Conservation (phyloP, 2,888 invertebrate species). For the Rhamnusium bicolor region DNA sequence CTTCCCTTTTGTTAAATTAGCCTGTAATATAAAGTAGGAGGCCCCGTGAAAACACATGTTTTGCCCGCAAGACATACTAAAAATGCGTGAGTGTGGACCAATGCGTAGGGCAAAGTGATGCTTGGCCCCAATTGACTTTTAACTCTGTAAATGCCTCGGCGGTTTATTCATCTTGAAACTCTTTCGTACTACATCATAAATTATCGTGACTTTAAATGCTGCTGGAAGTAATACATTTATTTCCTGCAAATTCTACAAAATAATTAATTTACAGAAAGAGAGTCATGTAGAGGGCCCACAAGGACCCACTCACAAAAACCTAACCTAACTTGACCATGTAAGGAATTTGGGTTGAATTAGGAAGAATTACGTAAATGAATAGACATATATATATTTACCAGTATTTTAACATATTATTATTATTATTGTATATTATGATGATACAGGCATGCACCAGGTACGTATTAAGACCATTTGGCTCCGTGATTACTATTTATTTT, state of each 20-base stretch:
- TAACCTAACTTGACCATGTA: not conserved
- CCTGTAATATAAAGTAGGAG: slow-evolving; percentile 11
- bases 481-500: too few species aligned
- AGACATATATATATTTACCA: not conserved
- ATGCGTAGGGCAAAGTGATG: slow-evolving; percentile 37
- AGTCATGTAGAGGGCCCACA: too few species aligned
- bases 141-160: slow-evolving; percentile 24
- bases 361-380: not conserved
- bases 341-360: not conserved
- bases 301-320: too few species aligned
- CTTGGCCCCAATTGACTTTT: slow-evolving; percentile 42
- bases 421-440: too few species aligned
- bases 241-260: slow-evolving; percentile 9
- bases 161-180: slow-evolving; percentile 22
- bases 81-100: slow-evolving; percentile 37
- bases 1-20: not conserved
- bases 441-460: too few species aligned
- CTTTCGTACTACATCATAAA: slow-evolving; percentile 34
- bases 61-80: slow-evolving; percentile 26
- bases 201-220: slow-evolving; percentile 35
- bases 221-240: slow-evolving; percentile 3
- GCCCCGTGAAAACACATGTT: slow-evolving; percentile 15
- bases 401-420: too few species aligned
- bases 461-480: too few species aligned
- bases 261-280: not conserved